A percentile compares a stretch with the other conserved stretches of the same genome.
These are phyloP conservation scores for Rotaria magnacalcarata DNA, from an alignment of 2,888 invertebrate genomes.

Conservation along the genomic window DNA sequence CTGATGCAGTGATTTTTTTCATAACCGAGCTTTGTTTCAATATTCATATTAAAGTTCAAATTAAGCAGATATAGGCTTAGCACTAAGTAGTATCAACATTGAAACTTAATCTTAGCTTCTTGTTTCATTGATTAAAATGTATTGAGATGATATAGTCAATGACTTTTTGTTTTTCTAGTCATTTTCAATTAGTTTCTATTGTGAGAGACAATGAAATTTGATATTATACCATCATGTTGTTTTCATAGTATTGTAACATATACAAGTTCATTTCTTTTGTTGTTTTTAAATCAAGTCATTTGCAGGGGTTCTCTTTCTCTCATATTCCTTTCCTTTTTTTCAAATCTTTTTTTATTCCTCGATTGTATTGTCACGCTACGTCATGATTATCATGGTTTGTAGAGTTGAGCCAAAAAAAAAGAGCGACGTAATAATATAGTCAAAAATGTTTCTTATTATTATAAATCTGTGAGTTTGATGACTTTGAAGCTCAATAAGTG, in stretches of 20 bases:
- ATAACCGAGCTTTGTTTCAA: too few relatives aligned
- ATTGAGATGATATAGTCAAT: background rate
- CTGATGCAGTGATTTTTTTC: too few relatives aligned
- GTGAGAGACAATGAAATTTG: background rate
- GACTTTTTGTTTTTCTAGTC: background rate
- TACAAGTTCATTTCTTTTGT: background rate
- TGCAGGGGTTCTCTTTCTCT: background rate
- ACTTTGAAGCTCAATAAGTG: background rate
- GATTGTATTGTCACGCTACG: background rate
- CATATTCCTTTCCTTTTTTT: background rate
- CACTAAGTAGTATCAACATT: too few relatives aligned
- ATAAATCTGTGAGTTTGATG: background rate
- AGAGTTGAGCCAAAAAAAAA: background rate
- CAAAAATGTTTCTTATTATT: background rate
- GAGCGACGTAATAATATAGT: background rate
- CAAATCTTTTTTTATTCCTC: background rate
- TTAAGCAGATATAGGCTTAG: too few relatives aligned
- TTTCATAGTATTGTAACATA: background rate
- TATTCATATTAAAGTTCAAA: too few relatives aligned
- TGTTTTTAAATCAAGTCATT: conserved; percentile 6
- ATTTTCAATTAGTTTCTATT: background rate
- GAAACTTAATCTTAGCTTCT: too few relatives aligned
- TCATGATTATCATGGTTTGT: background rate
- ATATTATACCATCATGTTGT: background rate
- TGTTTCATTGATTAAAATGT: background rate